Base-by-base conservation (phyloP, 2,113 vertebrate genomes). In the Urocolius indicus region DNA sequence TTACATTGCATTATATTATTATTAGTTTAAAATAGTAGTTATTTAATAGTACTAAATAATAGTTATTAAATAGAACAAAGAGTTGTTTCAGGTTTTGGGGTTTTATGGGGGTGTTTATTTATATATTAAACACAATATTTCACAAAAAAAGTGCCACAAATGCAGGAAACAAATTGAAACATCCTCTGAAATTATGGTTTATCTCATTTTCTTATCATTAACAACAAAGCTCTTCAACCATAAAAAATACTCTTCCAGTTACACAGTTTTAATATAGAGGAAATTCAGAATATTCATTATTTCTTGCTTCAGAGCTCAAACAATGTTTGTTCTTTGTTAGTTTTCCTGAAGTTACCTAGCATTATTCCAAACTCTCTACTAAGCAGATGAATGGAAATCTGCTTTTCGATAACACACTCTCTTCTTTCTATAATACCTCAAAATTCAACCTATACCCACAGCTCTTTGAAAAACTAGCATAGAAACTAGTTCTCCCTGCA, bases 81-180 rank as follows among this genome's bases (percentile, higher is more conserved):
- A 48, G 18, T 30, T 48, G 22, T 46, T 78, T 71, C n/a, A 41
- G 41, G 11, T 3, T 27, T 34, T 27, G 8, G 43, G 8, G 0
- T 24, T 41, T 54, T 36, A 17, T 11, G 15, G 24, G n/a, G 17
- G 16, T 11, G 10, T 12, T 2, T 7, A 55, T 43, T 74, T 63
- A 18, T 80, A 52, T 84, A 91, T 63, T 17, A 59, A 94, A 65
- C 46, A 83, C 96, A 94, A 43, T 32, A 90, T 65, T 75, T 91
- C 80, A 65, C 43, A 76, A 89, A 85, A 85, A 66, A 29, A 87
- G 83, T 63, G 74, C 38, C 61, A 90, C 51, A 87, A 96, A 95
- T 76, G 55, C 36, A 69, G 74, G 32, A 45, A 87, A 41, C 54
- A 69, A 78, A 77, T 19, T 84, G 38, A 30, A 87, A 76, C 34